Conservation (phyloP, 2,888 invertebrate species). For the Perizoma affinitatum region DNA sequence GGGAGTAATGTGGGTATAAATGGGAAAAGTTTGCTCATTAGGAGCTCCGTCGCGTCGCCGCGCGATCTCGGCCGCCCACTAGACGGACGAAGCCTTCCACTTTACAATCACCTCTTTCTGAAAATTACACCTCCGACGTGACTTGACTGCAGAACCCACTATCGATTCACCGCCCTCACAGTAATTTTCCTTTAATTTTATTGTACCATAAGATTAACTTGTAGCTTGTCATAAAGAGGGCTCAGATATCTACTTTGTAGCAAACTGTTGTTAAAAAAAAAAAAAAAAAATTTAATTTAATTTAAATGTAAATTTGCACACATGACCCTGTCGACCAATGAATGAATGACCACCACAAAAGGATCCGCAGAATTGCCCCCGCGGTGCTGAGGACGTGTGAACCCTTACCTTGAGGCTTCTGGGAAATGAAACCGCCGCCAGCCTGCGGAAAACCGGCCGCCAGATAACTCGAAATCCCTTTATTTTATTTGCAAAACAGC, state of each 20-base stretch:
- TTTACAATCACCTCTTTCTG: conserved; percentile 73
- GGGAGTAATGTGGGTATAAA: conserved; percentile 77
- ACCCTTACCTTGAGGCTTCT: conserved; percentile 57
- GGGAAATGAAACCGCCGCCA: conserved; percentile 50
- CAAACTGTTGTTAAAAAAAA: too few relatives aligned
- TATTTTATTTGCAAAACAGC: conserved; percentile 42
- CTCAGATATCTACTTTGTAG: conserved; percentile 36
- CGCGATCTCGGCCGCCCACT: conserved; percentile 49
- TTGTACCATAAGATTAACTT: conserved; percentile 46
- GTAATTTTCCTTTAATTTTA: conserved; percentile 55
- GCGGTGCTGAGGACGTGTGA: conserved; percentile 54
- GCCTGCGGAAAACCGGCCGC: conserved; percentile 41
- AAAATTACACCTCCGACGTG: conserved; percentile 72
- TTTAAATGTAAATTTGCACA: too few relatives aligned
- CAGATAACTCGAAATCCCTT: conserved; percentile 37
- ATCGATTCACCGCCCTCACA: conserved; percentile 45
- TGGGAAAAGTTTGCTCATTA: conserved; percentile 79
- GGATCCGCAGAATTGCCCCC: conserved; percentile 69
- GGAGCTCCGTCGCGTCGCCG: conserved; percentile 58
- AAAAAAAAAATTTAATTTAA: too few relatives aligned
- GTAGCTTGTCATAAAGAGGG: conserved; percentile 26
- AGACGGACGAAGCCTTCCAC: conserved; percentile 57
- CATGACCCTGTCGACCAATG: conserved; percentile 61
- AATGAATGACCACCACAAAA: conserved; percentile 70
- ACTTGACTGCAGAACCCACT: conserved; percentile 53